Percentiles rank a stretch among this genome's conserved stretches.
phyloP scores from a whole-genome alignment of 2,888 invertebrate genomes.

The Rugalucina vietnamica region DNA sequence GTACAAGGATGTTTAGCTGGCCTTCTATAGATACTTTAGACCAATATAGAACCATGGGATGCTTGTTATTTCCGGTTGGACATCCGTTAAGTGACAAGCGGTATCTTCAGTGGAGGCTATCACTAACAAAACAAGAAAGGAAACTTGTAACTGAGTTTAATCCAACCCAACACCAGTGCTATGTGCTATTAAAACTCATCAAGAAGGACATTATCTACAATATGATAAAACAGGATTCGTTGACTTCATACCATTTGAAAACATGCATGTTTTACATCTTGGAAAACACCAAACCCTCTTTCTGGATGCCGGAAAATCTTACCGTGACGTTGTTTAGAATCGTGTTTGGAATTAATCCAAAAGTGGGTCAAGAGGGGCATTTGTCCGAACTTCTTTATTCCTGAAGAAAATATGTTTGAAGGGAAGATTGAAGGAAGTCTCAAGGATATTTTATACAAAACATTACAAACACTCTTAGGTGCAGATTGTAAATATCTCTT shows the following conservation, averaged over 20 bases:
- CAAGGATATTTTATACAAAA: too few relatives aligned
- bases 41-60: constrained; percentile 19
- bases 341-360: not conserved
- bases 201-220: constrained; percentile 26
- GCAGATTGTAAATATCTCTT: too few relatives aligned
- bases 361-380: constrained; percentile 13
- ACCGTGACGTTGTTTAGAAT: not conserved
- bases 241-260: constrained; percentile 39
- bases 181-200: constrained; percentile 29
- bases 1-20: constrained; percentile 7
- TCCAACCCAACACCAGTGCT: constrained; percentile 28
- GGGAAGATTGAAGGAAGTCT: not conserved
- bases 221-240: not conserved
- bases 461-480: too few relatives aligned
- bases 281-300: not conserved
- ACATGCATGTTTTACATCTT: constrained; percentile 37
- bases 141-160: constrained; percentile 24
- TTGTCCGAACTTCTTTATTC: constrained; percentile 39
- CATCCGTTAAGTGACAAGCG: constrained; percentile 19
- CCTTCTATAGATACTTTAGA: constrained; percentile 11
- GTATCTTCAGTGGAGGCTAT: constrained; percentile 32
- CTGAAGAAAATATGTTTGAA: constrained; percentile 32
- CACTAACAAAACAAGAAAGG: constrained; percentile 32
- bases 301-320: constrained; percentile 21
- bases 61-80: constrained; percentile 32